Percentiles rank a stretch among this genome's conserved stretches.
phyloP scores from a whole-genome alignment of 2,797 vertebrate species.

The Anguilla obscura region DNA sequence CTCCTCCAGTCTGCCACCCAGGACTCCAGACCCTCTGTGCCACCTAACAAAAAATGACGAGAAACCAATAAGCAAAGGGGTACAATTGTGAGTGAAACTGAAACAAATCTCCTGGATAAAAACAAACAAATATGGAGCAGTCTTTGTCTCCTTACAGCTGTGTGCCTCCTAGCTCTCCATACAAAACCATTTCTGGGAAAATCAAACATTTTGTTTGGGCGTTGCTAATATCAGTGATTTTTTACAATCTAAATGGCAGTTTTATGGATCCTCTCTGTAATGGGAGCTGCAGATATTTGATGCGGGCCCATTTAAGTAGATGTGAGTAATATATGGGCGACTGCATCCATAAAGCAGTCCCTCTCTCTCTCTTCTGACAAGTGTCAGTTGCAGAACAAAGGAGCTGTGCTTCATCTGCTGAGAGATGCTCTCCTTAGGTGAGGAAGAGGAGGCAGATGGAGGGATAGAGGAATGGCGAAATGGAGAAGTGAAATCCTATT shows the following conservation, averaged over 20 bases:
- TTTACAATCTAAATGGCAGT: conserved; percentile 87
- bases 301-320: conserved; percentile 95
- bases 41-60: conserved; percentile 85
- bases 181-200: conserved; percentile 86
- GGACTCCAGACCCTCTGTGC: conserved; percentile 81
- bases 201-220: conserved; percentile 98
- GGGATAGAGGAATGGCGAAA: not conserved
- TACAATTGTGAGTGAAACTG: conserved; percentile 77
- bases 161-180: conserved; percentile 61
- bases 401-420: conserved; percentile 85
- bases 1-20: conserved; percentile 79
- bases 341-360: conserved; percentile 85
- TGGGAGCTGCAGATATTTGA: conserved; percentile 95
- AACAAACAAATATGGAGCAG: conserved; percentile 71
- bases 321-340: conserved; percentile 96
- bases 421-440: conserved; percentile 70
- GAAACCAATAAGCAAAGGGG: conserved; percentile 78
- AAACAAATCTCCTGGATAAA: conserved; percentile 84
- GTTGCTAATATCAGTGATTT: conserved; percentile 96
- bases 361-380: conserved; percentile 70
- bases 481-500: not conserved
- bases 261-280: conserved; percentile 90
- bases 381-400: conserved; percentile 68
- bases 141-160: conserved; percentile 59
- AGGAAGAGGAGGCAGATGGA: conserved; percentile 18